Evolutionary conservation across 2,113 vertebrate species (phyloP).

Genomic region (Xenopus laevis): DNA sequence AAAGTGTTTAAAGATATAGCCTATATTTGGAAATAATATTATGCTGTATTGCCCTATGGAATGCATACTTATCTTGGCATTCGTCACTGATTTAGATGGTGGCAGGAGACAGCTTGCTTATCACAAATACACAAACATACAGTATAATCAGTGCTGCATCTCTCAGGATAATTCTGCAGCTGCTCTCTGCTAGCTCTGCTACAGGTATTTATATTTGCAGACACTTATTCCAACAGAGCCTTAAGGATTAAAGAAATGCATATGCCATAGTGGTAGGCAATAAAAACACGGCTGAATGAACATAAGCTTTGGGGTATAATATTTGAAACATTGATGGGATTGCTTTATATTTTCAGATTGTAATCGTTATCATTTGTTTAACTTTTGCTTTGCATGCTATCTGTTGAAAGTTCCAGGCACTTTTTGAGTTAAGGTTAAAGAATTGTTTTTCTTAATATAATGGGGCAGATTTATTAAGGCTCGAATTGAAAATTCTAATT

Average conservation of each 20-base stretch:
- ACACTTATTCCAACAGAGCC: conserved; percentile 4
- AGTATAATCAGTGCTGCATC: conserved; percentile 17
- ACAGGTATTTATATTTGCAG: background rate
- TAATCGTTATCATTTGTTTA: conserved; percentile 24
- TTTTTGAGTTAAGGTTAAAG: no score
- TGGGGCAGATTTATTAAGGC: no score
- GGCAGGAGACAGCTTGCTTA: conserved; percentile 30
- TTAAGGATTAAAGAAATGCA: conserved; percentile 28
- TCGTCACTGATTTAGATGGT: conserved; percentile 28
- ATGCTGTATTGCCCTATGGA: conserved; percentile 20
- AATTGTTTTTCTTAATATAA: no score
- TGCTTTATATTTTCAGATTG: conserved; percentile 14
- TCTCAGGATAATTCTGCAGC: conserved; percentile 10
- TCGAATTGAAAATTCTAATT: no score
- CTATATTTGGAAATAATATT: background rate
- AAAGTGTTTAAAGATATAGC: no score
- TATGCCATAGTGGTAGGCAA: conserved; percentile 12
- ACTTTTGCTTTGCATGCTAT: conserved; percentile 20
- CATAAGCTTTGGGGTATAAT: background rate
- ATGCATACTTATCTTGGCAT: conserved; percentile 28
- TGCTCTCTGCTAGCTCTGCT: conserved; percentile 15
- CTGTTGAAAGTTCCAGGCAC: background rate
- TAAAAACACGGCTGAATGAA: conserved; percentile 3
- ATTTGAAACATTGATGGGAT: background rate
- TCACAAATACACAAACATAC: conserved; percentile 16